Evolutionary conservation across 2,888 invertebrate genomes (phyloP).

Genomic region (Coelogynopora nodosa): DNA sequence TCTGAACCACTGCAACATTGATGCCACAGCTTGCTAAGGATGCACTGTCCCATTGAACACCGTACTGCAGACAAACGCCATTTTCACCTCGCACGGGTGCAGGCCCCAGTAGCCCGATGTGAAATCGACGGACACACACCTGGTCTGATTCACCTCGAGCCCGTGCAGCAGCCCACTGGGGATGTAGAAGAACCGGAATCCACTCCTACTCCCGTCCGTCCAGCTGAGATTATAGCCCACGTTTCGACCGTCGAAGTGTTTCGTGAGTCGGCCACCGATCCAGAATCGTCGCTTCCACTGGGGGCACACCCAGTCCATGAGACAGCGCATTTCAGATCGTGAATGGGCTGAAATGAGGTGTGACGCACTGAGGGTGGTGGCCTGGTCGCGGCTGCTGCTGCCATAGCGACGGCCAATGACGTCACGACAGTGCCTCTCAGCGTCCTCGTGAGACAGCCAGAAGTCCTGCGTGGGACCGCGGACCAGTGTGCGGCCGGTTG

Average conservation of each 20-base stretch:
- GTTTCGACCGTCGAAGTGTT: conserved; percentile 2
- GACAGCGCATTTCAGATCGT: not conserved
- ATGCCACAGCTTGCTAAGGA: too few species aligned
- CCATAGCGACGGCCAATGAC: not conserved
- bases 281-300: not conserved
- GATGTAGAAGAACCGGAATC: not conserved
- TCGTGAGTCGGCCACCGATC: not conserved
- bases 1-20: too few species aligned
- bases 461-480: conserved; percentile 48
- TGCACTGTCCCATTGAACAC: not conserved
- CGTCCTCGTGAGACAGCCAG: not conserved
- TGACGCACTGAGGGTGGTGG: not conserved
- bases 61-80: not conserved
- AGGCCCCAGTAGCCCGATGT: not conserved
- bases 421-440: not conserved
- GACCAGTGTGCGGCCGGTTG: not conserved
- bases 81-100: not conserved
- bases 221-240: not conserved
- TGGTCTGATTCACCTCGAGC: not conserved
- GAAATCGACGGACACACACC: not conserved
- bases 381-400: not conserved
- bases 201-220: not conserved
- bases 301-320: not conserved
- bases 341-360: not conserved
- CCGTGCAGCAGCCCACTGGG: not conserved